Conservation (phyloP, 2,113 vertebrate species). For the Donacobius atricapilla region DNA sequence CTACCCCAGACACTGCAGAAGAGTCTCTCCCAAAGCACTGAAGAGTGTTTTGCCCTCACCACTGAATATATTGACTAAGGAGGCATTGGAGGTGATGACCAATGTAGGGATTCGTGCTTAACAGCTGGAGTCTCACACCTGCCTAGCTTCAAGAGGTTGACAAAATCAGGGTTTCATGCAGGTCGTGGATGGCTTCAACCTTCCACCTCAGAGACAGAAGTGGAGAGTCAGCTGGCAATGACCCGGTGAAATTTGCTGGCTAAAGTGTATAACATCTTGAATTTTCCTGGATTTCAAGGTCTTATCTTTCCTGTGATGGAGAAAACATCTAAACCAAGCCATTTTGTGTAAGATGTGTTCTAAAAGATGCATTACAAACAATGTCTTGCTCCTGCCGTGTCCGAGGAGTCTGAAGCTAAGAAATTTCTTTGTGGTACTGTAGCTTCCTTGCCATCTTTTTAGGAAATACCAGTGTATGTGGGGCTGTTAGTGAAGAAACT, state of each 20-base stretch:
- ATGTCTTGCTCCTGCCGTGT: background rate
- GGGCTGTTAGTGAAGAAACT: background rate
- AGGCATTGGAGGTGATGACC: background rate
- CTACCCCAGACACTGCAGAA: background rate
- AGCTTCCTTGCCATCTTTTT: background rate
- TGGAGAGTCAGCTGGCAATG: background rate
- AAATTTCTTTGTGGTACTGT: background rate
- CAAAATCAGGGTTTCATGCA: background rate
- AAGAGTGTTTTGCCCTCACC: background rate
- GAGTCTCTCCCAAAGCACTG: background rate
- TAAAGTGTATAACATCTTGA: background rate
- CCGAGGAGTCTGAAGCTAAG: background rate
- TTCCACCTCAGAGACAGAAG: background rate
- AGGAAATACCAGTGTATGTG: fast-evolving
- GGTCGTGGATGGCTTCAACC: fast-evolving
- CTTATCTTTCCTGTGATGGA: background rate
- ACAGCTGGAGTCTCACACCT: background rate
- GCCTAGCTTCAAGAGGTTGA: background rate
- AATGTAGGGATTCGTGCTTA: background rate
- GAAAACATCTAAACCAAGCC: background rate
- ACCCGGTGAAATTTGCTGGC: background rate
- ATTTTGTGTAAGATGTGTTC: background rate
- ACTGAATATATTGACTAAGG: background rate
- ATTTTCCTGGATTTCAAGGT: background rate
- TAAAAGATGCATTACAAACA: background rate